Conservation (phyloP, 1,140 invertebrate genomes). For the Oncopodura yosiiana region DNA sequence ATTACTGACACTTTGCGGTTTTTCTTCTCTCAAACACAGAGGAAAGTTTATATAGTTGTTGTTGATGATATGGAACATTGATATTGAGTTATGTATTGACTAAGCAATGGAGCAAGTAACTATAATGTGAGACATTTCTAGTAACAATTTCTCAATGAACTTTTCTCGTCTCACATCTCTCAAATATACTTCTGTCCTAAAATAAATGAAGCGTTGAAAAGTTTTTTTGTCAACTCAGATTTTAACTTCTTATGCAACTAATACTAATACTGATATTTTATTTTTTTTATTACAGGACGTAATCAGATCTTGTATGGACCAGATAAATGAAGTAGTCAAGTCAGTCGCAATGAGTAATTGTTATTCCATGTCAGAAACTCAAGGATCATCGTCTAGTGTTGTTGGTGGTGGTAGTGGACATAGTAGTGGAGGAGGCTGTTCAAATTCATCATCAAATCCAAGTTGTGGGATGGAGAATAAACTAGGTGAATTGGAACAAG, state of each 20-base stretch:
- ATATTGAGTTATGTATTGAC: too few relatives aligned
- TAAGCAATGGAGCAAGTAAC: too few relatives aligned
- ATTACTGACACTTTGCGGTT: too few relatives aligned
- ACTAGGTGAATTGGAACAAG: constrained; percentile 26
- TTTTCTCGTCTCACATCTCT: neutral
- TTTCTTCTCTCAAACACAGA: too few relatives aligned
- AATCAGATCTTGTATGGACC: constrained; percentile 25
- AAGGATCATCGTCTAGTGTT: neutral
- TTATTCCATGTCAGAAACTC: neutral
- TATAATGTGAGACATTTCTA: too few relatives aligned
- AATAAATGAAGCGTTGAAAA: constrained; percentile 7
- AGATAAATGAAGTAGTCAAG: constrained; percentile 15
- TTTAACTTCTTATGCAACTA: neutral
- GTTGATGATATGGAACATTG: too few relatives aligned
- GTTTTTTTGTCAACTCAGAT: neutral
- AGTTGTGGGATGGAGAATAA: constrained; percentile 13
- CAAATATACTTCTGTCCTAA: neutral
- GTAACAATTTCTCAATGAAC: too few relatives aligned
- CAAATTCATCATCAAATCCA: neutral
- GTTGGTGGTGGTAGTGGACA: neutral
- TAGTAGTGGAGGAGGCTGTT: too few relatives aligned
- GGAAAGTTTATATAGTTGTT: too few relatives aligned
- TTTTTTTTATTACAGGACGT: constrained; percentile 26
- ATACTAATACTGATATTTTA: constrained; percentile 1
- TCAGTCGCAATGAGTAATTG: too few relatives aligned